Base-by-base conservation (phyloP, 2,888 invertebrate genomes). In the Helobdella robusta region DNA sequence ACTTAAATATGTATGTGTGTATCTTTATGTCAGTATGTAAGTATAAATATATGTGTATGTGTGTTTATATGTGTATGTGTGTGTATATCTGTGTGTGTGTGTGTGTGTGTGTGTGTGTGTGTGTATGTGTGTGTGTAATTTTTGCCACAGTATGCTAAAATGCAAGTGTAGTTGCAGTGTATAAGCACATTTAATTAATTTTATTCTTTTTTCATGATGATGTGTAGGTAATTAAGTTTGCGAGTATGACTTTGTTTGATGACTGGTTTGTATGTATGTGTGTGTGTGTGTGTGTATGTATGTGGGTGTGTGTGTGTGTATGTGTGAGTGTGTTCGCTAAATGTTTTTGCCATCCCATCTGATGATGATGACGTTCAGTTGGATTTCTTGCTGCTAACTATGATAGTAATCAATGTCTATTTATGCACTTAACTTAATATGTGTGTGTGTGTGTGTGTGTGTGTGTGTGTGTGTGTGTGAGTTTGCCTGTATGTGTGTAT, bases 391-490 rank as follows among this genome's bases (percentile, higher is more conserved):
- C n/a, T n/a, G n/a, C n/a, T n/a, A n/a, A n/a, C n/a, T 40, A n/a
- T 40, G n/a, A 40, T 15, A 11, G n/a, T 40, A n/a, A 11, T 15
- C 44, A n/a, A 15, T 15, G 44, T n/a, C 11, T 40, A n/a, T 40
- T 40, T 40, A n/a, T 40, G n/a, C 44, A 40, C 44, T 15, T n/a
- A 40, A 11, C 11, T 40, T 15, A 11, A 40, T 40, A 40, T 40
- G 44, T 40, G 44, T 40, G n/a, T 40, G 44, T 40, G 44, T 40
- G 44, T n/a, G n/a, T 40, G 44, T 40, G n/a, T 40, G 44, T 40
- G n/a, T n/a, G 44, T n/a, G 44, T 40, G 44, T n/a, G n/a, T 40
- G n/a, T n/a, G 11, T 40, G 44, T n/a, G n/a, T n/a, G n/a, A n/a
- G n/a, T n/a, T n/a, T n/a, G n/a, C n/a, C n/a, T n/a, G n/a, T n/a